Base-by-base conservation (phyloP, 2,888 invertebrate species). In the Psococerastis gibbosa region DNA sequence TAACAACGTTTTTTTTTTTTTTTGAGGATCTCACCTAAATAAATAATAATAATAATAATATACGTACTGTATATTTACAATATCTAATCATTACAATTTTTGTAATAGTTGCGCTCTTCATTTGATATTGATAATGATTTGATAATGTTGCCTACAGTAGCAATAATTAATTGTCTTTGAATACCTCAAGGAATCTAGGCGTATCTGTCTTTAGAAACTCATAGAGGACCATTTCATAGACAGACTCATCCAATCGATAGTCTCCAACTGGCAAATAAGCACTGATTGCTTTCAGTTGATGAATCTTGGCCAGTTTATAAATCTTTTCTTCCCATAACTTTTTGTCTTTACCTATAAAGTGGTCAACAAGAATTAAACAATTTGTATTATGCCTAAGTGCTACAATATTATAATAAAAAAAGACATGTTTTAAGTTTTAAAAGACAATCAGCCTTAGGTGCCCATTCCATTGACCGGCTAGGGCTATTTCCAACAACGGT, bases 141-240 rank as follows among this genome's bases (percentile, higher is more conserved):
- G 17, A 13, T 4, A 42, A 5, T 6, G 15, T 42, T 32, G 2
- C 23, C 15, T 22, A 2, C 17, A 16, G 31, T 31, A 42, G n/a
- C 9, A 33, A 32, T 32, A 13, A 2, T 16, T 13, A 31, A 51
- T n/a, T n/a, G n/a, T n/a, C n/a, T n/a, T n/a, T n/a, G n/a, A n/a
- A n/a, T 58, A 71, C 72, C 59, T 68, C 65, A 3, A 38, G 22
- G 22, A 38, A 38, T 17, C 38, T 20, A 3, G 38, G 18, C 17
- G 81, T 73, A 60, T 92, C 87, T 43, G 78, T 71, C 58, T 83
- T 81, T 1, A 95, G 66, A 60, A 82, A 94, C 60, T 95, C 92
- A 56, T 81, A 87, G 20, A 95, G 69, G 47, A 95, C 87, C 74
- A 91, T 78, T 64, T 95, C 94, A 59, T 95, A 95, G 49, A 91